Base-by-base conservation (phyloP, 2,797 vertebrate species). In the Amniataba percoides region DNA sequence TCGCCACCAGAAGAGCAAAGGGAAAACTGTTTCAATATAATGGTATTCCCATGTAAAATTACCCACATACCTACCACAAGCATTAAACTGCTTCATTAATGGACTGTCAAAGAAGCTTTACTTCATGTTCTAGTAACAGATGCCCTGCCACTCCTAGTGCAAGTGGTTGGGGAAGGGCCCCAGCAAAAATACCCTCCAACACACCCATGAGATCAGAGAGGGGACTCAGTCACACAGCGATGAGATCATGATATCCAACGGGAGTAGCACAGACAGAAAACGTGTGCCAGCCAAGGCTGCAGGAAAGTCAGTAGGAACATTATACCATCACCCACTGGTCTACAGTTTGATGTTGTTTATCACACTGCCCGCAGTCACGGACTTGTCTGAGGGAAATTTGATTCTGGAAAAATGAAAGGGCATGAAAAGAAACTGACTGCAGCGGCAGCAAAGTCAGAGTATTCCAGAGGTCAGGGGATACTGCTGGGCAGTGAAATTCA, bases 241-340 rank as follows among this genome's bases (percentile, higher is more conserved):
- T 94, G 92, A 93, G 93, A 92, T 94, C 94, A 94, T 92, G 80
- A 78, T 89, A 87, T 94, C 90, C 77, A 89, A 88, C 58, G 78
- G 84, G 88, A 89, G 80, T 9, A 73, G 75, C 74, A 58, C 71
- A 81, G 80, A 83, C 82, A 48, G 71, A 67, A 71, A 73, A 81
- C 69, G 51, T 52, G 68, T 69, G 80, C 78, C 87, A 79, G 73
- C 77, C 56, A 59, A 88, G 70, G 84, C 87, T 79, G 82, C 71
- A 80, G 83, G 80, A 90, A 82, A 89, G 73, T 90, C 86, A 78
- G 76, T 63, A 63, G 89, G 79, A 89, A 92, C 88, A 77, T 89
- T 89, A 91, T 78, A 88, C 84, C 81, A 63, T 84, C 82, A 71
- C 65, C 83, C 86, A 60, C 73, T 16, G 80, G 56, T 82, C 82